Base-by-base conservation (phyloP, 2,888 invertebrate species). In the Lasioglossum zephyrum region DNA sequence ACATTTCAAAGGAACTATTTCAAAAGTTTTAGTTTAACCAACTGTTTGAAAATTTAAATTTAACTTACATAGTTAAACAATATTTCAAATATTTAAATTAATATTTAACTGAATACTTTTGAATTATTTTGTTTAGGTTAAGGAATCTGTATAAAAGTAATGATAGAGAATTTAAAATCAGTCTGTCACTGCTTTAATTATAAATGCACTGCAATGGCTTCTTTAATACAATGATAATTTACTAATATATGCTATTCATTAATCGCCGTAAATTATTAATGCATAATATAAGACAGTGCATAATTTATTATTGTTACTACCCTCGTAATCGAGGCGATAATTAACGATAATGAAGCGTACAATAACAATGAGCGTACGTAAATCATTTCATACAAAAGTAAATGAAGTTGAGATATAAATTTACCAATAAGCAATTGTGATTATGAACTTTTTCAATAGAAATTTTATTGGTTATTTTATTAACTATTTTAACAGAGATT, bases 261-360 rank as follows among this genome's bases (percentile, higher is more conserved):
- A 47, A 49, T 49, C 47, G 70, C 26, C 8, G 49, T 77, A 77
- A 78, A 78, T 63, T 31, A 72, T 44, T 26, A 49, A 26, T 44
- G 22, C 36, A 31, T 49, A 76, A 77, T 47, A 39, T 57, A 70
- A 69, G 66, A 70, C 44, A 57, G n/a, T 22, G 79, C 31, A 47
- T 79, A 73, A 82, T 81, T 81, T 63, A 41, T 73, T 63, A 49
- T 63, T 63, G 41, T 31, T 44, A 13, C 41, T 41, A 36, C 53
- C 36, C 44, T 47, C 53, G 31, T 57, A 73, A 82, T 69, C 57
- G 57, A 16, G 13, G 26, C 44, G 79, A 74, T 82, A 79, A 79
- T 70, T 78, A 72, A 72, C 53, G 53, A 72, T 44, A 57, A 44
- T 47, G 47, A 79, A 77, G 66, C 66, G 69, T 18, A n/a, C 36